Conservation (phyloP, 2,113 vertebrate genomes). For the Eubucco bourcierii region DNA sequence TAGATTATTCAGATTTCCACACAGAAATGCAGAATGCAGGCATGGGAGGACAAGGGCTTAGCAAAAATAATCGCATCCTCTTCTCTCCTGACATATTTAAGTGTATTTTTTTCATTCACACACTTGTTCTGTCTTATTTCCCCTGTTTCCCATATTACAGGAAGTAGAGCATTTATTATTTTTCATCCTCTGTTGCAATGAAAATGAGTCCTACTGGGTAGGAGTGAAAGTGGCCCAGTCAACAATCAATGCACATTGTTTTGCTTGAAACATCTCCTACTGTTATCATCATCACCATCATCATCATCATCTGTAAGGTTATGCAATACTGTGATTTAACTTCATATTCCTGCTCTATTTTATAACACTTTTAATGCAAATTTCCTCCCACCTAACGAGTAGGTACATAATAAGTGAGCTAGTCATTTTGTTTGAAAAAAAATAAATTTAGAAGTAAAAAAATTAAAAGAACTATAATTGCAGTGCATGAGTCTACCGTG, state of each 20-base stretch:
- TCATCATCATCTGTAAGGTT: background rate
- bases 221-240: background rate
- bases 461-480: background rate
- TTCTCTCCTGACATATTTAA: background rate
- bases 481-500: background rate
- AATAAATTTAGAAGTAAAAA: background rate
- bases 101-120: background rate
- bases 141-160: background rate
- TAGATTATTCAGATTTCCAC: background rate
- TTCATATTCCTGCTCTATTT: background rate
- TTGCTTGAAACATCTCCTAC: background rate
- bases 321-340: background rate
- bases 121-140: background rate
- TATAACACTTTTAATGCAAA: background rate
- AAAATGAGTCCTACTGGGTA: background rate
- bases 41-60: accelerated
- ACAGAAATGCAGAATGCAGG: background rate
- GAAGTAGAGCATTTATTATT: background rate
- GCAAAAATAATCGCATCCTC: background rate
- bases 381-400: background rate
- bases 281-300: too few species aligned
- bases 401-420: background rate
- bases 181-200: background rate
- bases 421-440: background rate
- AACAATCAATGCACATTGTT: background rate